Evolutionary conservation across 2,113 vertebrate species (phyloP).

Genomic region (Mola mola): DNA sequence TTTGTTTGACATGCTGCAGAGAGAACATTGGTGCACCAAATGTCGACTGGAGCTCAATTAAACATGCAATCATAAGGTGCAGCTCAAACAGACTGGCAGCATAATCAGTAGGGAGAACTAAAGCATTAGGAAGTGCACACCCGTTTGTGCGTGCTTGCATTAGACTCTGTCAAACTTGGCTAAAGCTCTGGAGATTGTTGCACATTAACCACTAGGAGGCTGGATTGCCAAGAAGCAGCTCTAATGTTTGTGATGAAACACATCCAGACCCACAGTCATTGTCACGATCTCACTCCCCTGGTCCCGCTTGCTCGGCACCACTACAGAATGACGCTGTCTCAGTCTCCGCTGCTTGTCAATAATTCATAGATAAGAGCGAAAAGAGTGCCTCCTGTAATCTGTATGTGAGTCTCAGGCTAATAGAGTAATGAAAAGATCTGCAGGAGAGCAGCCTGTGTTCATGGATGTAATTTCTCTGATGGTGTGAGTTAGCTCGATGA

Average conservation of each 20-base stretch:
- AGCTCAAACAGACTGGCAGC: slow-evolving; percentile 52
- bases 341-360: slow-evolving; percentile 35
- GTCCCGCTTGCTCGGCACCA: slow-evolving; percentile 41
- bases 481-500: slow-evolving; percentile 38
- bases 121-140: slow-evolving; percentile 42
- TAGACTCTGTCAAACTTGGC: neutral
- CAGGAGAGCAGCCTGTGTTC: slow-evolving; percentile 55
- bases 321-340: slow-evolving; percentile 44
- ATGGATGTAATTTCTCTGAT: slow-evolving; percentile 53
- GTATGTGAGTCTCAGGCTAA: slow-evolving; percentile 46
- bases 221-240: neutral
- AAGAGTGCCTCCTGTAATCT: slow-evolving; percentile 40
- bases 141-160: neutral
- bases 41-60: slow-evolving; percentile 57
- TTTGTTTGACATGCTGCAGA: slow-evolving; percentile 57
- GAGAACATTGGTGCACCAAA: slow-evolving; percentile 20
- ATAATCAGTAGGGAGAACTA: slow-evolving; percentile 11
- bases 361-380: slow-evolving; percentile 43
- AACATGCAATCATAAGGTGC: slow-evolving; percentile 39
- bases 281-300: slow-evolving; percentile 6
- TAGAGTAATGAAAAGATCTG: slow-evolving; percentile 51
- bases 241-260: neutral
- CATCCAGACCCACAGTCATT: slow-evolving; percentile 23
- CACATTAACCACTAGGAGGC: slow-evolving; percentile 9
- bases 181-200: slow-evolving; percentile 4